Base-by-base conservation (phyloP, 2,113 vertebrate species). In the Menura novaehollandiae region DNA sequence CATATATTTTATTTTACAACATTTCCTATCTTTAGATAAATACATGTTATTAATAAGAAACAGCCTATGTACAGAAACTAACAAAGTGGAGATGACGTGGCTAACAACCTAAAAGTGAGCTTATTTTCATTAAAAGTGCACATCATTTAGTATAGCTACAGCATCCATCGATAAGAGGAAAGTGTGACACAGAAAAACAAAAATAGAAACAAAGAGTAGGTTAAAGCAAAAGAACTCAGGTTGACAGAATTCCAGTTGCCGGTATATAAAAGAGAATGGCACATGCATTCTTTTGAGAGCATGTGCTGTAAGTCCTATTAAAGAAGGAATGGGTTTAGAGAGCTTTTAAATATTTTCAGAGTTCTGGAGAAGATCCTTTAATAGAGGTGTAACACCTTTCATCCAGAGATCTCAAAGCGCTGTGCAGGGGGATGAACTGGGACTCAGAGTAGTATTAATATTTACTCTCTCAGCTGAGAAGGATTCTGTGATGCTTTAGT, bases 201-300 rank as follows among this genome's bases (percentile, higher is more conserved):
- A 93, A 88, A 85, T 44, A 88, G 79, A 89, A 89, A 85, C 7
- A 33, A 68, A 73, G 55, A 59, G 24, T 35, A 88, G 33, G 51
- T 75, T 93, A 87, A 85, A 43, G 59, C 47, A 26, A 37, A 88
- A 90, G 69, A 75, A 47, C 41, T 77, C 39, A 14, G 33, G 62
- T 9, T 95, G 80, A 79, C 62, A 90, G 89, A 93, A 96, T 95
- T 92, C 94, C 88, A 89, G 2, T 87, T 92, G 91, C 55, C 32
- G 39, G 30, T 53, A 44, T 83, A 90, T 90, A 78, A 91, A 96
- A 89, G n/a, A 11, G 17, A 93, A 73, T 53, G 51, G 62, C 53
- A 63, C 56, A 49, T n/a, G 35, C 52, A 33, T 93, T 88, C 58
- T 86, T 94, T 71, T 72, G 51, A 88, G 47, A 88, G 27, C 3